Percentiles rank a stretch among this genome's conserved stretches.
These are phyloP conservation scores for Caenorhabditis macrosperma DNA, from an alignment of 2,888 invertebrate genomes.

Conservation along the genomic window DNA sequence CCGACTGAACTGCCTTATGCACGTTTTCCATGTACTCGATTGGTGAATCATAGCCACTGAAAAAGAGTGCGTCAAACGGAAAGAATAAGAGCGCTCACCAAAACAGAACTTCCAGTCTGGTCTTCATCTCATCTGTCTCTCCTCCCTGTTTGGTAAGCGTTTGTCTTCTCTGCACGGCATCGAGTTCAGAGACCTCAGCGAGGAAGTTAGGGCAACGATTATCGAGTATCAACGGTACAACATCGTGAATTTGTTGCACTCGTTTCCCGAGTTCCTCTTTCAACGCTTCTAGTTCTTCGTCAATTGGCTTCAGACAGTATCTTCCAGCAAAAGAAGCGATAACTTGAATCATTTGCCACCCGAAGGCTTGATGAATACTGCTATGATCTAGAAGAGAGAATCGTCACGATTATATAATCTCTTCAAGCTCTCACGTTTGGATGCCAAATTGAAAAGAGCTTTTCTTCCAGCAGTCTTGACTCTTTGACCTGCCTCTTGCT, in stretches of 20 bases:
- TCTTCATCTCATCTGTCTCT: background rate
- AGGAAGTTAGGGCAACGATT: constrained; percentile 1
- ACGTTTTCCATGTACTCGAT: constrained; percentile 6
- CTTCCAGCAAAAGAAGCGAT: background rate
- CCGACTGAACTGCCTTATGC: background rate
- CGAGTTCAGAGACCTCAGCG: background rate
- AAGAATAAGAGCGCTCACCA: too few species aligned
- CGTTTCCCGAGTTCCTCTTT: constrained; percentile 7
- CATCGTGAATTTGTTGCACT: background rate
- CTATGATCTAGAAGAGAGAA: constrained; percentile 15
- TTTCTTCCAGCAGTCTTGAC: constrained; percentile 15
- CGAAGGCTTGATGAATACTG: constrained; percentile 7
- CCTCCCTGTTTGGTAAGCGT: background rate
- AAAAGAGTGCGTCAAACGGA: too few species aligned
- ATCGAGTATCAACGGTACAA: background rate
- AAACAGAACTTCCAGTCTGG: background rate
- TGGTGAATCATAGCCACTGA: background rate
- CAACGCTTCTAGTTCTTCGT: constrained; percentile 9
- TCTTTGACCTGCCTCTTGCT: background rate
- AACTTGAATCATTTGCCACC: constrained; percentile 11
- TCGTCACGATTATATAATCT: background rate
- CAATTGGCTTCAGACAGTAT: constrained; percentile 22
- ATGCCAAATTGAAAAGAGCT: constrained; percentile 24
- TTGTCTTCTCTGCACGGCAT: background rate
- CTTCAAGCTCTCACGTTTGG: constrained; percentile 4